Evolutionary conservation across 64 coral and sea anemone genomes (phyloP), one percentile per base, ranked within the genome.

Genomic region (Montipora cactus): DNA sequence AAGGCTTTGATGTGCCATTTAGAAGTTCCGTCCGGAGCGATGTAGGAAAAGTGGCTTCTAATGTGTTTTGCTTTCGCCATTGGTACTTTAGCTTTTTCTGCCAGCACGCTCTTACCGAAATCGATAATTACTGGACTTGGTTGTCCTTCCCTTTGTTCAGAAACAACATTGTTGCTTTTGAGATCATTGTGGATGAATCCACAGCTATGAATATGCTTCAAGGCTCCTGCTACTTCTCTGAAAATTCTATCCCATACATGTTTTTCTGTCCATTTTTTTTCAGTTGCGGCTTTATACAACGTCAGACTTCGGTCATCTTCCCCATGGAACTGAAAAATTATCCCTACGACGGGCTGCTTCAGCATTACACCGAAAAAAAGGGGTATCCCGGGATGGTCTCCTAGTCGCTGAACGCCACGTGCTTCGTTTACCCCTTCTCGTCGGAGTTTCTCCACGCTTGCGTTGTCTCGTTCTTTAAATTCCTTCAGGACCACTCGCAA

Each of bases 231-330:
- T 21, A 75, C 79, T 78, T 76, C 79, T 12, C 8, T 7, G 18
- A 93, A 46, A 78, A 93, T 79, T 3, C 15, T 16, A 5, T 79
- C 53, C 91, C 91, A 93, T 1, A 67, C 51, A 62, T 55, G 10
- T 14, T 61, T 59, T 59, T 15, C 15, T 8, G 68, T 28, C 19
- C 18, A 11, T 44, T 72, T 44, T n/a, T 88, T 94, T 18, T 47
- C 7, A 89, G 64, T 94, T 7, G 68, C 45, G 14, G 92, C 92
- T 51, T 94, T 72, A 68, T 81, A 94, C 14, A 94, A 83, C 53
- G 92, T 94, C 45, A 94, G 49, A 37, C 53, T 89, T 59, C 21
- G 44, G 6, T 44, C 3, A 5, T 69, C 85, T 20, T 87, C 70
- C 0, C 92, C 85, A 74, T 94, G 92, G 75, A 58, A 94, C 8